Percentiles rank a stretch among this genome's conserved stretches.
Conservation (phyloP, 2,888 invertebrate genomes). For the Hirtodrosophila histrioides region DNA sequence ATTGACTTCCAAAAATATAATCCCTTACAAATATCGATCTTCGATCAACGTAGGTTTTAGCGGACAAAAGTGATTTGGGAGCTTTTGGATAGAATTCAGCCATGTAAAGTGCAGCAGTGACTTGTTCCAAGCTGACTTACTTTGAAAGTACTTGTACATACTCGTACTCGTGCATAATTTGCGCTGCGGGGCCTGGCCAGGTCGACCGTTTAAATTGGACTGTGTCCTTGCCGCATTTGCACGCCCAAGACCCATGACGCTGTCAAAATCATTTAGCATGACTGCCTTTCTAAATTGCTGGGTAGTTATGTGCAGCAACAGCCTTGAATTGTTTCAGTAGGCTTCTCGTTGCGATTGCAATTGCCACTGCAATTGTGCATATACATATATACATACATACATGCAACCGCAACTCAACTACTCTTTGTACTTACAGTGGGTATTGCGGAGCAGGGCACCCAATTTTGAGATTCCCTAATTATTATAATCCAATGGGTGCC, state of each 20-base stretch:
- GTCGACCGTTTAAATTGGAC: slow-evolving; percentile 16
- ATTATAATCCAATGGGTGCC: too few relatives aligned
- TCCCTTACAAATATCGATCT: too few relatives aligned
- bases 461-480: too few relatives aligned
- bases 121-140: too few relatives aligned
- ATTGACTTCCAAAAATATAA: too few relatives aligned
- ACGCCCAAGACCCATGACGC: slow-evolving; percentile 50
- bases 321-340: slow-evolving; percentile 50
- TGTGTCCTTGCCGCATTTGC: slow-evolving; percentile 46
- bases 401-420: neutral
- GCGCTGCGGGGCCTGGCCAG: slow-evolving; percentile 1
- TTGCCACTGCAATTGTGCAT: slow-evolving; percentile 2
- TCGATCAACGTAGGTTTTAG: too few relatives aligned
- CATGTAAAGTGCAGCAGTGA: too few relatives aligned
- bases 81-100: too few relatives aligned
- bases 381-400: neutral
- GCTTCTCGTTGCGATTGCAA: slow-evolving; percentile 26
- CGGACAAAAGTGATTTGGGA: too few relatives aligned
- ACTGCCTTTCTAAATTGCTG: slow-evolving; percentile 64
- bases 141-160: neutral
- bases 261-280: slow-evolving; percentile 47
- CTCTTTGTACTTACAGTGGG: neutral
- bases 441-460: too few relatives aligned
- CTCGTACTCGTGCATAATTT: neutral
- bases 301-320: slow-evolving; percentile 28